A percentile compares a stretch with the other conserved stretches of the same genome.
phyloP scores from a whole-genome alignment of 1,140 invertebrate genomes.

The Periplaneta americana region DNA sequence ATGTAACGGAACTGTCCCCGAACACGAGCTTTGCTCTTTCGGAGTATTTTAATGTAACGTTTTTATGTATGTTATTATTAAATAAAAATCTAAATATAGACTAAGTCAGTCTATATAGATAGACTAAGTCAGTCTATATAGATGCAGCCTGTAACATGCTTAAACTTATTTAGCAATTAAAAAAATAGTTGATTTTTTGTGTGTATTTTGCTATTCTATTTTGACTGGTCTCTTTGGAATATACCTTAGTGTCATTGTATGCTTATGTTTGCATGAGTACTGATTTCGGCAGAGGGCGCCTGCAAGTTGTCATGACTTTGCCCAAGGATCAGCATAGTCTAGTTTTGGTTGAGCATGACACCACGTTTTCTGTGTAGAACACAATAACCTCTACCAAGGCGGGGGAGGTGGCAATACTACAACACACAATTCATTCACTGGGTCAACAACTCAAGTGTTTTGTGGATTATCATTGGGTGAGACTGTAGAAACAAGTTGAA shows the following conservation, averaged over 20 bases:
- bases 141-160: no score
- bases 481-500: conserved; percentile 6
- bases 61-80: no score
- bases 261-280: background rate
- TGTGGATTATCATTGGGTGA: conserved; percentile 12
- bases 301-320: conserved; percentile 24
- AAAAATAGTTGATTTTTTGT: no score
- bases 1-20: no score
- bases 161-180: no score
- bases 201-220: no score
- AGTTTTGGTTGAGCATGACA: conserved; percentile 23
- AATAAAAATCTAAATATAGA: no score
- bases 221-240: no score
- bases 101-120: no score
- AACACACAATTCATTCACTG: conserved; percentile 9
- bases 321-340: conserved; percentile 11
- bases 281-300: conserved; percentile 4
- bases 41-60: no score
- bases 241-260: background rate
- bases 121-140: no score
- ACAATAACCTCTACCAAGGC: conserved; percentile 14
- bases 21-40: no score
- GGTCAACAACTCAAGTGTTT: conserved; percentile 14
- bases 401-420: background rate
- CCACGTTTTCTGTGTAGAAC: conserved; percentile 13